A percentile compares a stretch with the other conserved stretches of the same genome.
Evolutionary conservation across 1,140 invertebrate species (phyloP).

Genomic region (Cotesia typhae): DNA sequence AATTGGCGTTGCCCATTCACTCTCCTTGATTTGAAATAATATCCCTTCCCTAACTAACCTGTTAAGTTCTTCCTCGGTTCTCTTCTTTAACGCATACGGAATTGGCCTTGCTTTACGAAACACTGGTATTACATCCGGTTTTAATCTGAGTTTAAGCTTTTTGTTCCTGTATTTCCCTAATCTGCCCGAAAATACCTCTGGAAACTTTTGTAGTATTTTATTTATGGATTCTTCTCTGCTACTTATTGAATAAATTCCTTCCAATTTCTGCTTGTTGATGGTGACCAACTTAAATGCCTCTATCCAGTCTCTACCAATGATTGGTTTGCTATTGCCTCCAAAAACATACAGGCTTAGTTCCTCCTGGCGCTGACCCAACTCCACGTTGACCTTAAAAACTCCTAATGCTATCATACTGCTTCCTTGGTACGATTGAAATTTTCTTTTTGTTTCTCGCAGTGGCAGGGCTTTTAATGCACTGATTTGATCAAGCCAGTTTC

Average conservation of each 20-base stretch:
- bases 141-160: not conserved
- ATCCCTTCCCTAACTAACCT: slow-evolving; percentile 3
- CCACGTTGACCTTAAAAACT: too few species aligned
- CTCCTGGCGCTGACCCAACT: too few species aligned
- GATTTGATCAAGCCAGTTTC: too few species aligned
- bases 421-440: too few species aligned
- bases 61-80: not conserved
- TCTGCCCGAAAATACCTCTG: not conserved
- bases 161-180: not conserved
- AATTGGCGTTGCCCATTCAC: slow-evolving; percentile 22
- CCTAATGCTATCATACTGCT: too few species aligned
- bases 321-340: too few species aligned
- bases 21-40: not conserved
- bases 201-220: not conserved
- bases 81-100: not conserved
- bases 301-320: too few species aligned
- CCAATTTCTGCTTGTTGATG: not conserved
- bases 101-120: not conserved
- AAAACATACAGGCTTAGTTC: too few species aligned
- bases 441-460: too few species aligned
- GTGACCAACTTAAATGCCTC: too few species aligned
- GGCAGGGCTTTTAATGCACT: too few species aligned
- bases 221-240: not conserved
- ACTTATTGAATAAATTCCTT: not conserved
- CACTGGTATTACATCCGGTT: not conserved